These are phyloP conservation scores for Buphagus erythrorhynchus DNA, from an alignment of 2,797 vertebrate species.

Conservation along the genomic window DNA sequence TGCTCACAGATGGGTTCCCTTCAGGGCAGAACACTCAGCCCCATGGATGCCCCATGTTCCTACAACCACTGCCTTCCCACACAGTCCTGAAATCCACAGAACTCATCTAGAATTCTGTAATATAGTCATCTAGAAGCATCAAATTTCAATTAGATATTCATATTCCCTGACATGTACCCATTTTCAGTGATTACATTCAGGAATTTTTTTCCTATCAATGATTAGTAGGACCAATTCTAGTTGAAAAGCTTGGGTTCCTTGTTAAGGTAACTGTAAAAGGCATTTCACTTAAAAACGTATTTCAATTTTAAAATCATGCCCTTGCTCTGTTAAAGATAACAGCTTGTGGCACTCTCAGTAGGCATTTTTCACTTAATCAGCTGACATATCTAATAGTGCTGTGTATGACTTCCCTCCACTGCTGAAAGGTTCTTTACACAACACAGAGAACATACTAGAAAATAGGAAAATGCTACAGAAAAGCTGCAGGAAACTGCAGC, in stretches of 20 bases:
- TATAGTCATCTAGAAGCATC: rapidly evolving
- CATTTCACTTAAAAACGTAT: neutral
- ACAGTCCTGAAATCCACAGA: rapidly evolving
- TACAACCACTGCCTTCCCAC: neutral
- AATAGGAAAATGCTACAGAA: neutral
- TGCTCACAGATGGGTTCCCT: neutral
- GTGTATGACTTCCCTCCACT: neutral
- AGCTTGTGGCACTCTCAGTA: neutral
- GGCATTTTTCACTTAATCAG: neutral
- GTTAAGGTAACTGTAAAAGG: neutral
- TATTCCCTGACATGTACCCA: neutral
- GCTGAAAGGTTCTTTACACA: neutral
- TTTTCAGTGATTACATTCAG: neutral
- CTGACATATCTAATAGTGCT: neutral
- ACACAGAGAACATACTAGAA: slow-evolving; percentile 36
- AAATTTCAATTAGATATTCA: neutral
- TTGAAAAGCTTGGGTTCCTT: neutral
- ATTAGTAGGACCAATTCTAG: neutral
- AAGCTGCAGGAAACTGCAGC: neutral
- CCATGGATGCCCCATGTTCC: rapidly evolving
- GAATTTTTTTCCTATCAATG: neutral
- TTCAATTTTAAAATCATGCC: neutral
- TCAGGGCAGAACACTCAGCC: neutral
- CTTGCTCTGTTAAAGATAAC: neutral
- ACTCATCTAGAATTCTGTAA: neutral